Percentiles rank a stretch among this genome's conserved stretches.
Evolutionary conservation across 2,888 invertebrate species (phyloP).

Genomic region (Eristalis arbustorum): DNA sequence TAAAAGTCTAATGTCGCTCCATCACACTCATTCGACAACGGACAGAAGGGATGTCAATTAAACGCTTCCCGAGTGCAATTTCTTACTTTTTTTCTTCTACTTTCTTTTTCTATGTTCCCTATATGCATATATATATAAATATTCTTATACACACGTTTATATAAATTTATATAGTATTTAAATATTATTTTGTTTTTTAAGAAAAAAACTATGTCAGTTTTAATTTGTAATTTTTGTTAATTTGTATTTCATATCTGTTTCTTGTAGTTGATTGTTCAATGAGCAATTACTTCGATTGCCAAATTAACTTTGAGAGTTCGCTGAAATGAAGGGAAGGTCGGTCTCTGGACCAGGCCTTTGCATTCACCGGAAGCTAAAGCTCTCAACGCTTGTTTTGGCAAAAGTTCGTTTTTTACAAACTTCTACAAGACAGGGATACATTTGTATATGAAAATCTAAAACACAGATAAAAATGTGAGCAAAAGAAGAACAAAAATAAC

Average conservation of each 20-base stretch:
- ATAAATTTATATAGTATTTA: constrained; percentile 26
- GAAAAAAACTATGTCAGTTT: background rate
- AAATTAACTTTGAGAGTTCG: background rate
- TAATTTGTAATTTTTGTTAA: background rate
- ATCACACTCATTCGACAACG: background rate
- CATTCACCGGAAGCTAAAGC: no score
- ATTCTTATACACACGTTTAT: background rate
- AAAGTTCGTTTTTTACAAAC: background rate
- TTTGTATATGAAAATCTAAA: background rate
- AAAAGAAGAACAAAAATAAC: background rate
- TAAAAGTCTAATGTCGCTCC: constrained; percentile 15
- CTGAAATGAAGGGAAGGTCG: background rate
- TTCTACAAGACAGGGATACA: background rate
- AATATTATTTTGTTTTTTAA: constrained; percentile 35
- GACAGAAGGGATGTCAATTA: background rate
- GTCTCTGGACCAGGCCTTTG: background rate
- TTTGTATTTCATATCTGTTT: background rate
- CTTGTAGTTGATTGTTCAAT: background rate
- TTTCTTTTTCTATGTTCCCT: background rate
- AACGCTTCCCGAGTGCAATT: background rate
- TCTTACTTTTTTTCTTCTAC: background rate
- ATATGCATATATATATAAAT: background rate
- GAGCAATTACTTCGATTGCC: background rate
- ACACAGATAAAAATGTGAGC: background rate
- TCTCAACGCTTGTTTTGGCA: background rate